phyloP scores from a whole-genome alignment of 2,113 vertebrate genomes.

The Anarhynchus alexandrinus region DNA sequence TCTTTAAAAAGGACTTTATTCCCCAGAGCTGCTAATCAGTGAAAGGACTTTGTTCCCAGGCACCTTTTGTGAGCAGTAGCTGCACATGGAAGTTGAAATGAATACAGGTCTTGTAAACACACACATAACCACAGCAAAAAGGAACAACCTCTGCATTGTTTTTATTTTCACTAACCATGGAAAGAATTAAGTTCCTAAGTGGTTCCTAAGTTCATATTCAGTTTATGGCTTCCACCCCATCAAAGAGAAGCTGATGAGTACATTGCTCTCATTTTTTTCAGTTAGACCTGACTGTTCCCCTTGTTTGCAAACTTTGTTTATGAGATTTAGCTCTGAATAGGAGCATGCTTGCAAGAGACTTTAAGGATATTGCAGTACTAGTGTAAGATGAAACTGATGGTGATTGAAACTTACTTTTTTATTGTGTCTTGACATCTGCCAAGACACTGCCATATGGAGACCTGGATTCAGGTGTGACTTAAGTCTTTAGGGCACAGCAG shows the following conservation, averaged over 20 bases:
- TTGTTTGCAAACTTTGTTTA: not conserved
- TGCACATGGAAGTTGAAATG: constrained; percentile 32
- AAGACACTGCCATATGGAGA: not conserved
- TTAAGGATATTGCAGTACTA: not conserved
- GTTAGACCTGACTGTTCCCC: not conserved
- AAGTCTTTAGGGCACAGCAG: not conserved
- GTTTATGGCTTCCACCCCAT: not conserved
- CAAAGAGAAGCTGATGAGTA: not conserved
- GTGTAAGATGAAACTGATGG: not conserved
- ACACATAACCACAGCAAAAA: not conserved
- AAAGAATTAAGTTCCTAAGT: constrained; percentile 31
- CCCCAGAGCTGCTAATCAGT: constrained; percentile 35
- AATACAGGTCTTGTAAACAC: constrained; percentile 16
- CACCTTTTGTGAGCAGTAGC: constrained; percentile 19
- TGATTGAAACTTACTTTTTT: not conserved
- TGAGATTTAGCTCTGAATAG: not conserved
- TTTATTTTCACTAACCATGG: not conserved
- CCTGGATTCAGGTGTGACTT: constrained; percentile 13
- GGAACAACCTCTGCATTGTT: constrained; percentile 34
- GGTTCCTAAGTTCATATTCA: constrained; percentile 26
- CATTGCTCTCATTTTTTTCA: not conserved
- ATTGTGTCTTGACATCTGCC: not conserved
- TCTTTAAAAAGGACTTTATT: constrained; percentile 55
- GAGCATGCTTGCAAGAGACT: not conserved
- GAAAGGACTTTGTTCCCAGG: constrained; percentile 48